Base-by-base conservation (phyloP, 2,113 vertebrate genomes). In the Peromyscus maniculatus region DNA sequence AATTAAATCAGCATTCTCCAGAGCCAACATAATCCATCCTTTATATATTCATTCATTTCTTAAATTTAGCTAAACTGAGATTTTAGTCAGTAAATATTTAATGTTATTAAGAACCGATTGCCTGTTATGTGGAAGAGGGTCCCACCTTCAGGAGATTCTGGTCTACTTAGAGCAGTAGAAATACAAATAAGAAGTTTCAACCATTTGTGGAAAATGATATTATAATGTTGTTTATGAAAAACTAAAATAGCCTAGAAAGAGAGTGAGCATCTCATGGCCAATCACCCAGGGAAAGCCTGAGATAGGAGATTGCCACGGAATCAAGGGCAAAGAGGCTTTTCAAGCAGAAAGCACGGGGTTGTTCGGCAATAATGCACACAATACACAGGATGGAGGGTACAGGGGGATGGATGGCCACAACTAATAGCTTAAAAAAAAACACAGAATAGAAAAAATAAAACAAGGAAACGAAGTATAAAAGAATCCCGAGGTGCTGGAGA, bases 81-180 rank as follows among this genome's bases (percentile, higher is more conserved):
- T 31, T 84, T 82, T 83, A 94, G 21, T 88, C 59, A 74, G 7
- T 88, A 93, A 80, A 75, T 80, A 91, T 26, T 33, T 94, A 55
- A 43, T 80, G 31, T 90, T 92, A 89, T 86, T 89, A 82, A 89
- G 74, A 91, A 62, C 4, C 4, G 31, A 16, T 13, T 79, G 59
- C 21, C 43, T 84, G 36, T 67, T 72, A 49, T 52, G 0, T n/a
- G 71, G 19, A 28, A 93, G 5, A 83, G 66, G 7, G 5, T 46
- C 16, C 12, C 7, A 33, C 13, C 49, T 82, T 89, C 31, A 84
- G 84, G 11, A 92, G 11, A 1, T n/a, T 90, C 62, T 11, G 31
- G 19, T 71, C 17, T 69, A 31, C 28, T 39, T 66, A 87, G 62
- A 67, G 49, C 69, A 95, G 69, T 5, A 87, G 6, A 8, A 77